Evolutionary conservation across 37 sponge, comb jelly and placozoan genomes (phyloP).

Genomic region (Aphrocallistes beatrix): DNA sequence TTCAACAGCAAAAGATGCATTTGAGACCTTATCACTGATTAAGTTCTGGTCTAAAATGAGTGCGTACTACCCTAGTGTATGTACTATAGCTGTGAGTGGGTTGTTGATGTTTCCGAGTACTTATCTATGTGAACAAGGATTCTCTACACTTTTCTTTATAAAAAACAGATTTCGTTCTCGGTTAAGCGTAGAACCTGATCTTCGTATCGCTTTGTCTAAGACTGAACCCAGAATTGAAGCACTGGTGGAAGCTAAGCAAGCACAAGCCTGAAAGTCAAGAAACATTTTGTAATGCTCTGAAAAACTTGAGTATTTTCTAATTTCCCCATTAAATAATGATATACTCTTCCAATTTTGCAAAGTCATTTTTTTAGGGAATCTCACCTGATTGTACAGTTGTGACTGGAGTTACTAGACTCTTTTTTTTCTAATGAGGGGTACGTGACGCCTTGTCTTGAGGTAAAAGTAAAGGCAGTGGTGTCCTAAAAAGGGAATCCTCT

Average conservation of each 20-base stretch:
- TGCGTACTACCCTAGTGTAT: background rate
- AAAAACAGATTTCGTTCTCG: conserved; percentile 10
- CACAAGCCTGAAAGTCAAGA: background rate
- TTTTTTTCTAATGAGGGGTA: background rate
- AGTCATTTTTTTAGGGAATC: background rate
- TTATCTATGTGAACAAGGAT: conserved; percentile 14
- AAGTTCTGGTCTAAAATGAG: conserved; percentile 19
- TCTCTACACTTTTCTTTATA: background rate
- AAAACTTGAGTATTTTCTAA: no score
- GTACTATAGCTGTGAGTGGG: conserved; percentile 5
- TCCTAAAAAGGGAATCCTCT: no score
- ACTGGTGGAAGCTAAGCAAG: conserved; percentile 11
- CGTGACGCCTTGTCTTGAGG: background rate
- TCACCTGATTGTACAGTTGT: no score
- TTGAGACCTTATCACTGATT: background rate
- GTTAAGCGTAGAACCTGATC: conserved; percentile 2
- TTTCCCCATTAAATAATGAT: background rate
- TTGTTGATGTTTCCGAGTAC: conserved; percentile 15
- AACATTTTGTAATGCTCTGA: background rate
- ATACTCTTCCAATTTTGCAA: background rate
- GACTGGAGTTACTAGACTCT: background rate
- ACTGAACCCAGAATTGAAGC: background rate
- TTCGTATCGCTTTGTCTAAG: conserved; percentile 9
- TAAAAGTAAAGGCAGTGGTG: no score
- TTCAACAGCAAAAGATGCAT: background rate